Evolutionary conservation across 2,113 vertebrate genomes (phyloP), one percentile per base, ranked within the genome.

Genomic region (Hydrochoerus hydrochaeris): DNA sequence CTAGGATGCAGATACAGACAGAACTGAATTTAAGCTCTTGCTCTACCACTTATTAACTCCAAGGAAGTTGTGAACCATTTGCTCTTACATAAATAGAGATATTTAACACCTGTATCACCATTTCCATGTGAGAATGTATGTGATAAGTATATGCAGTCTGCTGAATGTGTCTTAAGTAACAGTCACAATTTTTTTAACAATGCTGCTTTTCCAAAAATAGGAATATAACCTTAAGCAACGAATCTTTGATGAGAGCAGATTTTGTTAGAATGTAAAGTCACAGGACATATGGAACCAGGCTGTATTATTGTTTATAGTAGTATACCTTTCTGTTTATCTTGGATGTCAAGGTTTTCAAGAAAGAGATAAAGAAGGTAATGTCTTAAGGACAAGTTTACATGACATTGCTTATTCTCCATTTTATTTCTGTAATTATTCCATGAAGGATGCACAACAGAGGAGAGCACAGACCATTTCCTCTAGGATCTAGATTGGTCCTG

Each of bases 1-100:
- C 38, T 0, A 35, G 16, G 30, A 49, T 82, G 78, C 57, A 49
- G 13, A 57, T 85, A 10, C 32, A 83, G 35, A 78, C 16, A 94
- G 58, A 77, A 46, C 28, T 95, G 52, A 93, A 88, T 92, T 89
- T 95, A 95, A 19, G 71, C 73, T 22, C 58, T 90, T 14, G 22
- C n/a, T 89, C 54, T 2, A 46, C 5, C 44, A 46, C 84, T 80
- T 94, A 67, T 11, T 41, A 62, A 80, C 30, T 54, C 49, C 35
- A 84, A 92, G 90, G 46, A 92, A 87, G 26, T 67, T 82, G 82
- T 65, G 38, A 95, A 81, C 67, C 90, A 16, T 85, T 97, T 88
- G 65, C 7, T 92, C 20, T 26, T 38, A 73, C 77, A 57, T 90
- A 85, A 91, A 58, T 41, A 35, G 54, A 91, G 24, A 90, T 90